These are phyloP conservation scores for Microctonus brassicae DNA, from an alignment of 2,888 invertebrate genomes.

Conservation along the genomic window DNA sequence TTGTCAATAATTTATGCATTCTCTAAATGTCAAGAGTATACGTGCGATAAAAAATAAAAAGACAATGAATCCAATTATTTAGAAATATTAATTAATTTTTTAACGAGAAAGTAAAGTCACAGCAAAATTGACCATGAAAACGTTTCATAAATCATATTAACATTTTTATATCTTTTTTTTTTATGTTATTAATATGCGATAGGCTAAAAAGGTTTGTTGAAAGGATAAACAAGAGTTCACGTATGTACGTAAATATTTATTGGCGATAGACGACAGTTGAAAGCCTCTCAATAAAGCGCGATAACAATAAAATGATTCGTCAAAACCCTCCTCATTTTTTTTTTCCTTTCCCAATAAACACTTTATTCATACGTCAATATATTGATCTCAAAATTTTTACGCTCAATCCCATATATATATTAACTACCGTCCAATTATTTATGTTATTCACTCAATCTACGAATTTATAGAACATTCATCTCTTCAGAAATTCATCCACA, in stretches of 20 bases:
- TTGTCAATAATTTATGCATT: neutral
- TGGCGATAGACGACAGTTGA: neutral
- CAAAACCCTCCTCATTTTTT: neutral
- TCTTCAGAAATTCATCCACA: no score
- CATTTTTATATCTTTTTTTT: neutral
- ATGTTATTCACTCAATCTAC: no score
- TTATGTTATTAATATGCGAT: neutral
- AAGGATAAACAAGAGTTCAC: neutral
- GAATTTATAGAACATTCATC: no score
- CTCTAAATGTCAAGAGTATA: neutral
- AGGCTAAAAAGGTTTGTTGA: neutral
- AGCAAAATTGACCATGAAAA: no score
- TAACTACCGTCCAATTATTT: no score
- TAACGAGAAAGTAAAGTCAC: neutral
- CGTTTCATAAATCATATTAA: neutral
- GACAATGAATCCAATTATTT: neutral
- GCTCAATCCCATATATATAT: no score
- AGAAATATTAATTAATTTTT: neutral
- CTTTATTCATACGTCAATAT: neutral
- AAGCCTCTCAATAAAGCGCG: neutral
- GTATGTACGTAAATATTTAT: conserved; percentile 4
- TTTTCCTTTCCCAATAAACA: neutral
- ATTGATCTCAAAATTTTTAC: no score
- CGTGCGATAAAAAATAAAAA: neutral
- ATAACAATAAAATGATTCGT: neutral